Base-by-base conservation (phyloP, 2,797 vertebrate species). In the Tiaroga cobitis region DNA sequence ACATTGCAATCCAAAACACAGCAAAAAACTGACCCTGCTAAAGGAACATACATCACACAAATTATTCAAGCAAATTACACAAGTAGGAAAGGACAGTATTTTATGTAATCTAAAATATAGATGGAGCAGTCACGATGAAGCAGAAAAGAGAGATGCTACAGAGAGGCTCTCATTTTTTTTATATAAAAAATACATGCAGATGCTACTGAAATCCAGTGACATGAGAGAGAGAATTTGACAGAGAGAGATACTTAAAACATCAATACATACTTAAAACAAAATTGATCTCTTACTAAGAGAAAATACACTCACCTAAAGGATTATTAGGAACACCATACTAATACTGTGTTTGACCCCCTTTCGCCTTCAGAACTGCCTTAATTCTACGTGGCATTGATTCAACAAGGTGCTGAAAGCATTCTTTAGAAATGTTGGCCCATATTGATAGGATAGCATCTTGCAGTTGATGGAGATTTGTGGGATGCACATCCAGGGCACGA, bases 11-110 rank as follows among this genome's bases (percentile, higher is more conserved):
- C 15, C 32, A 77, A 77, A 59, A 59, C 26, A 54, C 3, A 4
- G 18, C 34, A 59, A 34, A 54, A 65, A 75, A 59, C 21, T 59
- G 34, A 56, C 11, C 49, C 74, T 56, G 74, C 51, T n/a, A 59
- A 39, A 77, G 3, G 4, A 77, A 19, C 21, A 59, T 8, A 21
- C 10, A 70, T 26, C 37, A 29, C 16, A 72, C 51, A 39, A 81
- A 81, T 81, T 81, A 69, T 81, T 69, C 32, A 69, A 37, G 32
- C 67, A 56, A 34, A 81, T 67, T 65, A 67, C 59, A 79, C 59
- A 13, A 39, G 54, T 56, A 8, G 73, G 29, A 75, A 37, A 39
- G 75, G 34, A 37, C 54, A 77, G 51, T 39, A 77, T 41, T 21
- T 41, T 2, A 41, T 61, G 24, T 77, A 61, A 61, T 59, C 75